A percentile compares a stretch with the other conserved stretches of the same genome.
phyloP scores from a whole-genome alignment of 1,140 invertebrate species.

The Probaryconus sp. region DNA sequence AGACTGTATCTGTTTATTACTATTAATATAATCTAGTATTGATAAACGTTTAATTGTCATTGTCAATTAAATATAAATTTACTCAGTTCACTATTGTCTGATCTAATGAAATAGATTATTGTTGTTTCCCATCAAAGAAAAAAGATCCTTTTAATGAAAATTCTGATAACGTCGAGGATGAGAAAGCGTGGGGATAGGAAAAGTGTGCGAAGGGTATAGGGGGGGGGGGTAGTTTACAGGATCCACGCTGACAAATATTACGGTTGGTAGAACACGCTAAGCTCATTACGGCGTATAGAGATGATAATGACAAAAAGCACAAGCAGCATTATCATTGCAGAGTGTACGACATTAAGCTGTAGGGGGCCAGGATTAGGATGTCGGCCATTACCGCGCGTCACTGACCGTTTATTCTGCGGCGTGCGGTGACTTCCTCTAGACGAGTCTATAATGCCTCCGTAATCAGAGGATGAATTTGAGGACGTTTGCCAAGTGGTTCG shows the following conservation, averaged over 20 bases:
- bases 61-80: too few relatives aligned
- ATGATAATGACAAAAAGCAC: conserved; percentile 77
- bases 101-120: too few relatives aligned
- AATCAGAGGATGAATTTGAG: conserved; percentile 70
- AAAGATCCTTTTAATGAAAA: too few relatives aligned
- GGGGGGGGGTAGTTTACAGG: conserved; percentile 35
- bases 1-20: too few relatives aligned
- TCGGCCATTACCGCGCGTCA: conserved; percentile 78
- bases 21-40: too few relatives aligned
- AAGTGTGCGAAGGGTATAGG: background rate
- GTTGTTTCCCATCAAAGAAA: too few relatives aligned
- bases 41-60: too few relatives aligned
- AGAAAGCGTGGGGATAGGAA: background rate
- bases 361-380: conserved; percentile 79
- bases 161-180: too few relatives aligned
- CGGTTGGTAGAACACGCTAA: conserved; percentile 40
- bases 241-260: conserved; percentile 42
- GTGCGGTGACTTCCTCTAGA: conserved; percentile 76
- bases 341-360: conserved; percentile 74
- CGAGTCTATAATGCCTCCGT: conserved; percentile 67
- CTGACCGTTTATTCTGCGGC: conserved; percentile 78
- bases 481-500: conserved; percentile 67
- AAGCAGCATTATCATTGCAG: conserved; percentile 75
- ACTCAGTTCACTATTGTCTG: too few relatives aligned
- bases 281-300: conserved; percentile 68